phyloP scores from a whole-genome alignment of 2,113 vertebrate genomes.

The Pogonocichla stellata region DNA sequence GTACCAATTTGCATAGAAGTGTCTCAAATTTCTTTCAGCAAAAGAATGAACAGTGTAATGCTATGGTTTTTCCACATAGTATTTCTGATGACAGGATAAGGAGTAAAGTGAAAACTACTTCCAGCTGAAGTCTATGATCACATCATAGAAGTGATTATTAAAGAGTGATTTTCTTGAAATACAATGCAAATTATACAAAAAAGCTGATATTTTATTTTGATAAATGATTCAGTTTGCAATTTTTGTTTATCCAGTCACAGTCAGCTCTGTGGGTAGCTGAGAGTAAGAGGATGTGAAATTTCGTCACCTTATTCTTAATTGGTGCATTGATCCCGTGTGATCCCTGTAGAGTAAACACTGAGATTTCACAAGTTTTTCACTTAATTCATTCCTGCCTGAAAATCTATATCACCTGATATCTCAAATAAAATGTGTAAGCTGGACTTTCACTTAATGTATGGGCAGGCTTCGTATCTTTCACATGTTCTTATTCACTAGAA shows the following conservation, averaged over 20 bases:
- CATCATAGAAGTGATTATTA: not conserved
- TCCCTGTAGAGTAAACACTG: not conserved
- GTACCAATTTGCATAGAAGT: not conserved
- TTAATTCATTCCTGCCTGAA: not conserved
- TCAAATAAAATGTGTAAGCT: not conserved
- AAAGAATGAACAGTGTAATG: not conserved
- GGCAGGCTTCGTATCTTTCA: not conserved
- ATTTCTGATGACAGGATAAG: not conserved
- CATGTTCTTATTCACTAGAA: not conserved
- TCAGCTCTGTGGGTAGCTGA: not conserved
- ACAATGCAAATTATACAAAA: not conserved
- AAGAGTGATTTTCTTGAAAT: not conserved
- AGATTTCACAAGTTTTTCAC: not conserved
- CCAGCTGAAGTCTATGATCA: not conserved
- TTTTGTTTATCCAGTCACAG: not conserved
- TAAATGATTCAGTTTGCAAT: not conserved
- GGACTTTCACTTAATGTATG: not conserved
- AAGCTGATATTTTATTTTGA: slow-evolving; percentile 2
- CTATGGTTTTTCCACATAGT: not conserved
- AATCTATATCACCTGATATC: not conserved
- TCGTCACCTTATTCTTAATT: not conserved
- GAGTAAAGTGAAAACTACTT: not conserved
- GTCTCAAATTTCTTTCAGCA: not conserved
- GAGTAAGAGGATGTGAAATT: not conserved
- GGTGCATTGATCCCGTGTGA: not conserved